These are phyloP conservation scores for Ctenopoma multispine DNA, from an alignment of 2,797 vertebrate genomes.

Conservation along the genomic window DNA sequence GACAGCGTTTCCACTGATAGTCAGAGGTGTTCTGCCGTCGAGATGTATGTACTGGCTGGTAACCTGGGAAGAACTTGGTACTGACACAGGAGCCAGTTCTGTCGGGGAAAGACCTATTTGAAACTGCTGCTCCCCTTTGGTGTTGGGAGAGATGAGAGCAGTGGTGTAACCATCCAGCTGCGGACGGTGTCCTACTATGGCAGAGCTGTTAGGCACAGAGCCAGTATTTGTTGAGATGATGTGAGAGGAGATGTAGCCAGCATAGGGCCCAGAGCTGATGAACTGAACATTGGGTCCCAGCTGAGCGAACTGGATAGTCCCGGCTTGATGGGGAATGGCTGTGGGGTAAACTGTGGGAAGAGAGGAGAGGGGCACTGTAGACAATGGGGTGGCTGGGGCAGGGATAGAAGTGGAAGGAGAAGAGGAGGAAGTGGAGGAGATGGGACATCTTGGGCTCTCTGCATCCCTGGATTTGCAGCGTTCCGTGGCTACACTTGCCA, in stretches of 20 bases:
- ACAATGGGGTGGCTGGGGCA: constrained; percentile 81
- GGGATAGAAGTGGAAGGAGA: constrained; percentile 82
- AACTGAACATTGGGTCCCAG: constrained; percentile 96
- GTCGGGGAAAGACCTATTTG: constrained; percentile 83
- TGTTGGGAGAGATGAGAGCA: constrained; percentile 89
- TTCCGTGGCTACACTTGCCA: constrained; percentile 88
- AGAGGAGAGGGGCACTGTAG: constrained; percentile 84
- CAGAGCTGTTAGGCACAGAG: constrained; percentile 83
- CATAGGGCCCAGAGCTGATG: constrained; percentile 93
- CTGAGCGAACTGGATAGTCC: constrained; percentile 92
- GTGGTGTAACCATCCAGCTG: constrained; percentile 93
- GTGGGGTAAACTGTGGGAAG: constrained; percentile 91
- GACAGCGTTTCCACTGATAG: constrained; percentile 80
- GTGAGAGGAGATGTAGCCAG: constrained; percentile 96
- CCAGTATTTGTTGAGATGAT: constrained; percentile 91
- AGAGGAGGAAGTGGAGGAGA: constrained; percentile 74
- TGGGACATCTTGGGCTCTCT: constrained; percentile 72
- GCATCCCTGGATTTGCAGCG: constrained; percentile 84
- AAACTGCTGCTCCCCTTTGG: constrained; percentile 89
- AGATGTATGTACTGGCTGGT: constrained; percentile 94
- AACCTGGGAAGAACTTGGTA: constrained; percentile 82
- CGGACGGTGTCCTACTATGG: constrained; percentile 83
- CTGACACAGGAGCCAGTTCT: constrained; percentile 82
- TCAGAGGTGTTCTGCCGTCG: constrained; percentile 89
- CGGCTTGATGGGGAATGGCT: constrained; percentile 87